A percentile compares a stretch with the other conserved stretches of the same genome.
These are phyloP conservation scores for Metallyticus violacea DNA, from an alignment of 2,888 invertebrate species.

Conservation along the genomic window DNA sequence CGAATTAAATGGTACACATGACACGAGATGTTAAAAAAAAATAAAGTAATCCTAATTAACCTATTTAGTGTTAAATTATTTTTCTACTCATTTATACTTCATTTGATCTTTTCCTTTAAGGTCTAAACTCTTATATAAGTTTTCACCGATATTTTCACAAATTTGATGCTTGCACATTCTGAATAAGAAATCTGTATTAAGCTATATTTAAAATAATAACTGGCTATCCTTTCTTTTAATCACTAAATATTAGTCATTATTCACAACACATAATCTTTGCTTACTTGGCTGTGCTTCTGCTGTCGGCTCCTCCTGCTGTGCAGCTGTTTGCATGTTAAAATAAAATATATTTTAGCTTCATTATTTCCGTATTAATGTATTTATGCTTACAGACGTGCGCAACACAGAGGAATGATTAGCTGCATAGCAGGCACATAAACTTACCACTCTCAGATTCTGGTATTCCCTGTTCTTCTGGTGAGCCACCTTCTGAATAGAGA, in stretches of 20 bases:
- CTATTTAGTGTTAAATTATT: too few relatives aligned
- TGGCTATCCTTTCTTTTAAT: not conserved
- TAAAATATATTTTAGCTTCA: conserved; percentile 1
- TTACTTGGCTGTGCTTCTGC: conserved; percentile 23
- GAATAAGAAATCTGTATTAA: too few relatives aligned
- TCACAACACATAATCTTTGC: not conserved
- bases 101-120: too few relatives aligned
- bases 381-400: not conserved
- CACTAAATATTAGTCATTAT: not conserved
- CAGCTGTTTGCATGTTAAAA: conserved; percentile 20
- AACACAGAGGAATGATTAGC: not conserved
- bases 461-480: conserved; percentile 24
- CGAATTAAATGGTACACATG: too few relatives aligned
- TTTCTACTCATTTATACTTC: too few relatives aligned
- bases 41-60: too few relatives aligned
- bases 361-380: not conserved
- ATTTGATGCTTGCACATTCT: too few relatives aligned
- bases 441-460: conserved; percentile 26
- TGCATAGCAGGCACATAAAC: conserved; percentile 4
- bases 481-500: conserved; percentile 26
- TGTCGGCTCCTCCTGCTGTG: not conserved
- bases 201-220: not conserved
- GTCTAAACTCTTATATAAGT: too few relatives aligned
- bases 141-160: too few relatives aligned
- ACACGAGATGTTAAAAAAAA: too few relatives aligned